Conservation (phyloP, 2,113 vertebrate genomes). For the Lagopus muta region DNA sequence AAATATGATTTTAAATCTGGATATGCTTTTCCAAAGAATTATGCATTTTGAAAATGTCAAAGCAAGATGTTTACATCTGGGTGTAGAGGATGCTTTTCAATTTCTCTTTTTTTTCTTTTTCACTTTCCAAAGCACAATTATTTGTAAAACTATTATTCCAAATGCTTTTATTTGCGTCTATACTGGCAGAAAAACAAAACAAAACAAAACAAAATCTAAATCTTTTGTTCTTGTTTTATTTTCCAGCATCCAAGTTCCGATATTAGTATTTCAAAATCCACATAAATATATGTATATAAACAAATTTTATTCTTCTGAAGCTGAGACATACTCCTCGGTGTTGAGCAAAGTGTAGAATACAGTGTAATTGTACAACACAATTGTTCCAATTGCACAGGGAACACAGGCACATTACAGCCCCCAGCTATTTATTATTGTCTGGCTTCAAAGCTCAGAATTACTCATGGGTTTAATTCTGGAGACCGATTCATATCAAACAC, state of each 20-base stretch:
- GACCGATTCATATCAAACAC: neutral
- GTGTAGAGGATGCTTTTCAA: rapidly evolving
- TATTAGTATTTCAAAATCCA: neutral
- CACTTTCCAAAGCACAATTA: neutral
- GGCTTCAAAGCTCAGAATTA: neutral
- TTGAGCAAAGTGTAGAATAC: neutral
- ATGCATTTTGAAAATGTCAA: rapidly evolving
- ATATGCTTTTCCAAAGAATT: neutral
- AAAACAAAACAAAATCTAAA: neutral
- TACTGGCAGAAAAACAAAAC: neutral
- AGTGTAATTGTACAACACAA: neutral
- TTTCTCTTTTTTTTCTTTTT: neutral
- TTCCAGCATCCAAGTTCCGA: neutral
- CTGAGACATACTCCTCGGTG: neutral
- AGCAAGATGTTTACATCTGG: rapidly evolving
- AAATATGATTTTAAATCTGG: neutral
- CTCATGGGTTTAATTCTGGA: neutral
- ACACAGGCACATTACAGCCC: neutral
- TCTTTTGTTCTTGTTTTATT: neutral
- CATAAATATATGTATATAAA: neutral
- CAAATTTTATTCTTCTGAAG: neutral
- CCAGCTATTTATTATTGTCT: neutral
- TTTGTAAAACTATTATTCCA: neutral
- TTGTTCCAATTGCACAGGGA: neutral
- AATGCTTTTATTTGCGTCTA: neutral